Conservation (phyloP, 2,888 invertebrate species). For the Hydrotaea diabolus region DNA sequence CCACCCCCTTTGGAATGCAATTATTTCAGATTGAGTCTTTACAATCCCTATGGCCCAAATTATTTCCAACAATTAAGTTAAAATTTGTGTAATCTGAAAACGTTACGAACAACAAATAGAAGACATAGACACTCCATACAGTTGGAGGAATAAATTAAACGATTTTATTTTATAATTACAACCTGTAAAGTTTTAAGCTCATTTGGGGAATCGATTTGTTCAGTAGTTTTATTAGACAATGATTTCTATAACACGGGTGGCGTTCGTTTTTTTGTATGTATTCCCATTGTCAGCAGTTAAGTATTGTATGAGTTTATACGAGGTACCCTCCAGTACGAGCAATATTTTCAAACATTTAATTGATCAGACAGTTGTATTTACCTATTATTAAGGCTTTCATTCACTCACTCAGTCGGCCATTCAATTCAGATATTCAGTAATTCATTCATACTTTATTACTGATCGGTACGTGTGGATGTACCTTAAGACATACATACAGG, state of each 20-base stretch:
- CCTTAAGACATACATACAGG: neutral
- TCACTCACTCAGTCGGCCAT: neutral
- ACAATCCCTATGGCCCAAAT: neutral
- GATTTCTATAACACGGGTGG: neutral
- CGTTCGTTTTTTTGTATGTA: neutral
- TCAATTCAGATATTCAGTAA: conserved; percentile 9
- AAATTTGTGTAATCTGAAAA: too few relatives aligned
- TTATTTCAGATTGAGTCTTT: neutral
- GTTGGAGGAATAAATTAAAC: neutral
- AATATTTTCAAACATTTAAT: neutral
- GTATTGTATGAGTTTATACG: neutral
- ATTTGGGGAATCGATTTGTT: neutral
- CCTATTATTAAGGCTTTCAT: neutral
- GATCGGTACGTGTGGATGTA: too few relatives aligned
- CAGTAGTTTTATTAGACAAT: neutral
- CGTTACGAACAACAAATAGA: too few relatives aligned
- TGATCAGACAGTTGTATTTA: conserved; percentile 13
- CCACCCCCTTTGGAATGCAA: too few relatives aligned
- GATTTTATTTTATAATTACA: neutral
- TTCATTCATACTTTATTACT: neutral
- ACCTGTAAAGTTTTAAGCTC: neutral
- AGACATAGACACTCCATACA: neutral
- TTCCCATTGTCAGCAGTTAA: too few relatives aligned
- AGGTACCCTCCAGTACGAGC: neutral
- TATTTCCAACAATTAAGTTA: neutral